These are phyloP conservation scores for Oxyteleia sp. DNA, from an alignment of 2,888 invertebrate genomes.

Conservation along the genomic window DNA sequence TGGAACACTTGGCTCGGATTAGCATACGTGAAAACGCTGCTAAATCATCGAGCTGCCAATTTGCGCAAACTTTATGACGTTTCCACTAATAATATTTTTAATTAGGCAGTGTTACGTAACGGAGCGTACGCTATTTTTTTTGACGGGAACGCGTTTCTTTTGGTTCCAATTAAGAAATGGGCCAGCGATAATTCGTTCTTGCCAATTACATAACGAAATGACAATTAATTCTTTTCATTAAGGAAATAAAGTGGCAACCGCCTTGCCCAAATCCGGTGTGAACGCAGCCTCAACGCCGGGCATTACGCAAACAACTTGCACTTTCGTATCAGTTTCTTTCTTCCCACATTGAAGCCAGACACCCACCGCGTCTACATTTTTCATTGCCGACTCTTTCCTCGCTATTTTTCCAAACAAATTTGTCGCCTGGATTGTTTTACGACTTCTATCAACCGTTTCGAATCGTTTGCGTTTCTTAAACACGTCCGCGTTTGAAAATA, in stretches of 20 bases:
- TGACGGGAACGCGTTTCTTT: not conserved
- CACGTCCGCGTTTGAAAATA: constrained; percentile 12
- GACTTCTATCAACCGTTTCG: not conserved
- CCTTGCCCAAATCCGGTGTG: constrained; percentile 41
- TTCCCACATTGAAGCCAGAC: constrained; percentile 77
- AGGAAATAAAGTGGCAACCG: constrained; percentile 38
- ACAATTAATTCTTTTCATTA: constrained; percentile 23
- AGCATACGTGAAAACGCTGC: constrained; percentile 15
- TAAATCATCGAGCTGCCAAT: too few species aligned
- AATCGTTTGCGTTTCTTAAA: not conserved
- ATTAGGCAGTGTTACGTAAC: too few species aligned
- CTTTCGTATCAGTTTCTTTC: constrained; percentile 80
- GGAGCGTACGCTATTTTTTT: not conserved
- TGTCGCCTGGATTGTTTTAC: constrained; percentile 51
- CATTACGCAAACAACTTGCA: constrained; percentile 82
- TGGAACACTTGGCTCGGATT: constrained; percentile 12
- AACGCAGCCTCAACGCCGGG: constrained; percentile 63
- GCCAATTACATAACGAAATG: constrained; percentile 14
- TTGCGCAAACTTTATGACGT: not conserved
- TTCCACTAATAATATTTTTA: constrained; percentile 4
- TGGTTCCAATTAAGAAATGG: not conserved
- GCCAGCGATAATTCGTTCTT: constrained; percentile 2
- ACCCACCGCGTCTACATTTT: constrained; percentile 76
- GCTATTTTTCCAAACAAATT: constrained; percentile 51
- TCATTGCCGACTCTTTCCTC: constrained; percentile 58